Base-by-base conservation (phyloP, 2,888 invertebrate genomes). In the Tridacna gigas region DNA sequence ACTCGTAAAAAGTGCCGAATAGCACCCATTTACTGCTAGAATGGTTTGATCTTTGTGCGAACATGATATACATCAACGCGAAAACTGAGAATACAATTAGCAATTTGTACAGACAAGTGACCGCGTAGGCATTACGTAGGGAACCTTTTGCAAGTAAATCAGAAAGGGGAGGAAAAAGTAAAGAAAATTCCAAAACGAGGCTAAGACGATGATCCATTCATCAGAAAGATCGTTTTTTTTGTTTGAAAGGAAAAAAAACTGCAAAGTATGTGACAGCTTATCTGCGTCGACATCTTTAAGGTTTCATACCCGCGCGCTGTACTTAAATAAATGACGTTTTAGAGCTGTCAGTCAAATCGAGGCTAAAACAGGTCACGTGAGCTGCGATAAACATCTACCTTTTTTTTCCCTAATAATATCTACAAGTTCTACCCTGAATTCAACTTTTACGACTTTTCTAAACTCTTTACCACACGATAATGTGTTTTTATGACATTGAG, bases 1-100 rank as follows among this genome's bases (percentile, higher is more conserved):
- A 4, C n/a, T 71, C 71, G 48, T 71, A 51, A 51, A 71, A 25
- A 48, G 47, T 71, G 71, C 20, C 12, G 71, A 71, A 51, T 71
- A 51, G 71, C 71, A 25, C 20, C 47, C 51, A 45, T 71, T 71
- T 48, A 51, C 12, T 71, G 51, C 13, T 22, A 2, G 45, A 25
- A 71, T 48, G n/a, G n/a, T 51, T 71, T 71, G 71, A 71, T 71
- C 71, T 51, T 26, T 51, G 15, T 51, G 51, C 51, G 25, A 22
- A 22, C 13, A 51, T 13, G 15, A 15, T 18, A 51, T 51, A 51
- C 51, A 51, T 71, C 26, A 71, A 4, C n/a, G 9, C 12, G n/a
- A 45, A 22, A 47, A 20, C 20, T 47, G 48, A 22, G n/a, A 69
- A 69, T 69, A 37, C 69, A 69, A 69, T 47, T 69, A 47, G 66